Base-by-base conservation (phyloP, 2,113 vertebrate species). In the Hyperoodon ampullatus region DNA sequence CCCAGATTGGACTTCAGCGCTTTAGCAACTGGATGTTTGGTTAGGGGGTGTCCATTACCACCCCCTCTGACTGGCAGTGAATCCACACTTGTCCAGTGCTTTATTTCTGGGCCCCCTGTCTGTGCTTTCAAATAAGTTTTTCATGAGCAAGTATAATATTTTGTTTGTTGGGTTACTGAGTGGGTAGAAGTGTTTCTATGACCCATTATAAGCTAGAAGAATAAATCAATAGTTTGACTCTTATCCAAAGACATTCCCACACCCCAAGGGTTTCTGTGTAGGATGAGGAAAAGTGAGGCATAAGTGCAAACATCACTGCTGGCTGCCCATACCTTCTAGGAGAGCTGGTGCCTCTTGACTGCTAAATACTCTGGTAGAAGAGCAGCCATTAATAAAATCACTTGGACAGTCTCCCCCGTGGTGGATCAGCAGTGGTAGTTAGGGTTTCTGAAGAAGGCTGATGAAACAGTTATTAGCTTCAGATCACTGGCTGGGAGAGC, bases 171-270 rank as follows among this genome's bases (percentile, higher is more conserved):
- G 39, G 30, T 70, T 93, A 47, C n/a, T n/a, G 44, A 90, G 81
- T 93, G 35, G 35, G 42, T 77, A 75, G 44, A 68, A 42, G 21
- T 81, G 75, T 90, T 90, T 65, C 78, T 39, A 78, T 63, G 75
- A 91, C 71, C 72, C 50, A 16, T 95, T 95, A 86, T 68, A 95
- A 96, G 58, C 55, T 68, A 19, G 74, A 87, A n/a, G 78, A 74
- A 81, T 65, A 87, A 33, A 61, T 30, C 15, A 66, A 7, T 74
- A 53, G 24, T n/a, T 24, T 81, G 63, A 90, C 39, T 94, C 63
- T 92, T 53, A 68, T 93, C 39, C 85, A 85, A 58, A 93, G 74
- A 90, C 12, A 84, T 4, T 30, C 26, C 30, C 19, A 70, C 19
- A 30, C 26, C 42, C 26, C 10, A 44, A 39, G 10, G 63, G 60